Evolutionary conservation across 2,113 vertebrate species (phyloP).

Genomic region (Canis aureus): DNA sequence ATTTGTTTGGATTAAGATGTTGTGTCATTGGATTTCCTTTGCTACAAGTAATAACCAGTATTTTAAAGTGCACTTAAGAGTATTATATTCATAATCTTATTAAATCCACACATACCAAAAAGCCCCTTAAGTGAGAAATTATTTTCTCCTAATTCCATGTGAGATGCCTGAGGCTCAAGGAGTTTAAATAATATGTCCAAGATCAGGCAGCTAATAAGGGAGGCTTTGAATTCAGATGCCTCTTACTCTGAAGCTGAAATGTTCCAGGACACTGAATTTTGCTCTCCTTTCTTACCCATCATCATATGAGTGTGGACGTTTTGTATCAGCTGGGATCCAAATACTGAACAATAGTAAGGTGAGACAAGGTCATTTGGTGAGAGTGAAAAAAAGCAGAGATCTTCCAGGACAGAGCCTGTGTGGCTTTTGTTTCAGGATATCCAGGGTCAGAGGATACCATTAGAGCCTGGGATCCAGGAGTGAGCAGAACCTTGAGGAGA

Average conservation of each 20-base stretch:
- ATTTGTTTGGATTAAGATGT: slow-evolving; percentile 48
- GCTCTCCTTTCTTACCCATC: slow-evolving; percentile 45
- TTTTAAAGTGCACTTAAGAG: slow-evolving; percentile 40
- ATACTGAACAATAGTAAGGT: neutral
- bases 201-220: neutral
- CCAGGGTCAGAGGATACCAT: neutral
- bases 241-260: slow-evolving; percentile 39
- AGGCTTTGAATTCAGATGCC: slow-evolving; percentile 40
- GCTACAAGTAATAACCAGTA: slow-evolving; percentile 2
- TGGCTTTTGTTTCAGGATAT: neutral
- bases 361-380: neutral
- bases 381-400: neutral
- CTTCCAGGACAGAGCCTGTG: neutral
- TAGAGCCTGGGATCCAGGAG: neutral
- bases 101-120: neutral
- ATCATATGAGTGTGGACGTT: neutral
- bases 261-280: slow-evolving; percentile 41
- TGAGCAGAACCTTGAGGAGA: neutral
- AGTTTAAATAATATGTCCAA: slow-evolving; percentile 57
- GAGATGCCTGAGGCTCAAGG: neutral
- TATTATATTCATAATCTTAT: slow-evolving; percentile 30
- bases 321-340: neutral
- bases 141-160: slow-evolving; percentile 46
- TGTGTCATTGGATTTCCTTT: neutral
- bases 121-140: neutral